These are phyloP conservation scores for Bos taurus DNA, from an alignment of 2,113 vertebrate genomes.

Conservation along the genomic window ARS-UCD2.0 NC_037334.1:51236501-51237000, in stretches of 20 bases:
- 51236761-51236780: background rate
- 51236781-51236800: background rate
- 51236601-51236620: slow-evolving; percentile 37
- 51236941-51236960: background rate
- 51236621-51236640: slow-evolving; percentile 23
- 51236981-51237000: background rate
- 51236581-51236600: background rate
- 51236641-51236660: background rate
- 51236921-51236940: background rate
- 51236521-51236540: slow-evolving; percentile 38
- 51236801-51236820: background rate
- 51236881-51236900: background rate
- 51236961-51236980: background rate
- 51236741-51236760: background rate
- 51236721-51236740: background rate
- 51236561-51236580: background rate
- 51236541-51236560: slow-evolving; percentile 12
- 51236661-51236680: slow-evolving; percentile 26
- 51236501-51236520: background rate
- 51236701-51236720: background rate
- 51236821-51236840: background rate
- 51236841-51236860: background rate
- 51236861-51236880: background rate
- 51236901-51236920: background rate
- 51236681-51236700: background rate